Conservation (phyloP, 2,113 vertebrate genomes). For the Malurus melanocephalus region DNA sequence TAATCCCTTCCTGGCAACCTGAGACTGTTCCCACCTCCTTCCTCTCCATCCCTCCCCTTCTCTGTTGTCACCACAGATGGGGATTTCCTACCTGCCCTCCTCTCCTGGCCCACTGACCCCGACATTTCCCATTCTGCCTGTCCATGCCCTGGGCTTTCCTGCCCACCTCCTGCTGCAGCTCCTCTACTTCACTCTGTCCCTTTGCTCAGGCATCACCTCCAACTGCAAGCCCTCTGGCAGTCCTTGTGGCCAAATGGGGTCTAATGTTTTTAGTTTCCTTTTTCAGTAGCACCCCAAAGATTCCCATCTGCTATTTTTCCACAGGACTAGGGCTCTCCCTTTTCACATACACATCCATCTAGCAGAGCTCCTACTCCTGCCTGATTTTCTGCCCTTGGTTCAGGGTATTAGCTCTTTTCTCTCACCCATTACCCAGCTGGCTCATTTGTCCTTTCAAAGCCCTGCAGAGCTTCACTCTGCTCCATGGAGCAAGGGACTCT, state of each 20-base stretch:
- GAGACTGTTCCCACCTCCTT: background rate
- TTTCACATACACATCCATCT: background rate
- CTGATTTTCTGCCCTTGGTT: background rate
- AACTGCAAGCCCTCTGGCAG: background rate
- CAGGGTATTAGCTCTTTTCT: background rate
- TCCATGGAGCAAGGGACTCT: background rate
- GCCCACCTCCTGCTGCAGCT: background rate
- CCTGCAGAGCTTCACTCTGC: rapidly evolving
- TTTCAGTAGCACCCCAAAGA: background rate
- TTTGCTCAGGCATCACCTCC: background rate
- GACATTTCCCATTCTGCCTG: rapidly evolving
- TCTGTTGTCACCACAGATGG: background rate
- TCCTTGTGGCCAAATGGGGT: background rate
- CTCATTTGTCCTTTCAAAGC: background rate
- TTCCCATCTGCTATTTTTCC: background rate
- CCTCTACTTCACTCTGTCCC: background rate
- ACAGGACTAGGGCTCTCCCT: background rate
- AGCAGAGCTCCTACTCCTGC: background rate
- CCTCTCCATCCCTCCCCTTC: background rate
- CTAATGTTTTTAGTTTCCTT: background rate
- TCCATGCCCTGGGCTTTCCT: background rate
- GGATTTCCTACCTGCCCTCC: background rate
- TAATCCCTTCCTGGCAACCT: background rate
- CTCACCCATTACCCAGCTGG: background rate
- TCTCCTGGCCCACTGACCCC: background rate